These are phyloP conservation scores for Halcyon chelicuti DNA, from an alignment of 2,797 vertebrate genomes.

Conservation along the genomic window DNA sequence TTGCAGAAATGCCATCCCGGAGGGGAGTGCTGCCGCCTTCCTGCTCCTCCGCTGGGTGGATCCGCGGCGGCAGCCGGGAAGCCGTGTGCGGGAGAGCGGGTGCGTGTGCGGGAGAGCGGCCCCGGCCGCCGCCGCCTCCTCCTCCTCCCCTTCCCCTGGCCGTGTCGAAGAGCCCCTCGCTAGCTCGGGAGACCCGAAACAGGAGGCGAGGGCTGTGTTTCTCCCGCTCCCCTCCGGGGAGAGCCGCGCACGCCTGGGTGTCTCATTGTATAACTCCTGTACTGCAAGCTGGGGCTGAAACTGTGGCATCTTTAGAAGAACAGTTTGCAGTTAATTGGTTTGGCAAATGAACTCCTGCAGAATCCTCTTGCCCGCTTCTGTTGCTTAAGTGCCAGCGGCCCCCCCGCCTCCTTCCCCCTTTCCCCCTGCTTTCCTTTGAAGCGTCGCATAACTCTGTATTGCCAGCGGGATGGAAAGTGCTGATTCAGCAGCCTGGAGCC, in stretches of 20 bases:
- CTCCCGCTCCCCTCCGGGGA: not conserved
- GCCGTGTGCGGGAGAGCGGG: not conserved
- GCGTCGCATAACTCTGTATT: constrained; percentile 30
- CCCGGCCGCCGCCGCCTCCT: not conserved
- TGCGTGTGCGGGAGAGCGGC: not conserved
- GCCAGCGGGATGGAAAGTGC: constrained; percentile 67
- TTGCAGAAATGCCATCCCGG: not conserved
- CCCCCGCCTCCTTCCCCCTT: not conserved
- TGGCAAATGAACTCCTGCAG: constrained; percentile 40
- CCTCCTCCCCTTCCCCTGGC: not conserved
- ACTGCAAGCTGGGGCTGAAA: not conserved
- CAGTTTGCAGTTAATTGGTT: constrained; percentile 46
- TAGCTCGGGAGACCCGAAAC: not conserved
- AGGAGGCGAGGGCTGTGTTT: not conserved
- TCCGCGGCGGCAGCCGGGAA: not conserved
- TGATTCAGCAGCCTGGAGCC: constrained; percentile 74
- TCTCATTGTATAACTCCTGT: not conserved
- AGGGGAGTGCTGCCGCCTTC: not conserved
- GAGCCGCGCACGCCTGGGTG: not conserved
- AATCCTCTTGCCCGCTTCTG: constrained; percentile 24
- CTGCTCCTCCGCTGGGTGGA: not conserved
- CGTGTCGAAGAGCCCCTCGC: not conserved
- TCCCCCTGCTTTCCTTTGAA: constrained; percentile 10
- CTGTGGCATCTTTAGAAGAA: not conserved
- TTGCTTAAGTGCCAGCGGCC: constrained; percentile 18